phyloP scores from a whole-genome alignment of 2,797 vertebrate genomes.

The Ctenopoma multispine region DNA sequence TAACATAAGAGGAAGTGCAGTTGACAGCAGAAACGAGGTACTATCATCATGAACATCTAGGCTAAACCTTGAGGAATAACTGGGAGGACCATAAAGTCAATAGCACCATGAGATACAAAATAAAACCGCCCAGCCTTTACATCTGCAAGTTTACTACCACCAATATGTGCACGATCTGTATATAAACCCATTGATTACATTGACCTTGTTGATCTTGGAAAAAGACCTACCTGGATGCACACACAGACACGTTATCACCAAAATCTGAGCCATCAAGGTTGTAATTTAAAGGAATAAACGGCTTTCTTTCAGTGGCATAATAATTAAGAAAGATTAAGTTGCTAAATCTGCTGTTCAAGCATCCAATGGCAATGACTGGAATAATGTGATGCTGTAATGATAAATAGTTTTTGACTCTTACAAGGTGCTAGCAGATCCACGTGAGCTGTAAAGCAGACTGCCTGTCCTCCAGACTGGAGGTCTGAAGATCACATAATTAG shows the following conservation, averaged over 20 bases:
- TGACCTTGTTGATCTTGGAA: conserved; percentile 37
- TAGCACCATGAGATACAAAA: conserved; percentile 15
- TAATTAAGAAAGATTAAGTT: too few species aligned
- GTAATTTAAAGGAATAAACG: too few species aligned
- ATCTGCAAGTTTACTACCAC: conserved; percentile 19
- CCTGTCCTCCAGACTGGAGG: background rate
- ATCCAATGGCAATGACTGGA: conserved; percentile 6
- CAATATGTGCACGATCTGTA: conserved; percentile 14
- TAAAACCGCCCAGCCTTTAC: background rate
- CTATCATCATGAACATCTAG: conserved; percentile 8
- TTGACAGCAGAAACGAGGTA: conserved; percentile 42
- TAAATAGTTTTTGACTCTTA: background rate
- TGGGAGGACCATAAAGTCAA: background rate
- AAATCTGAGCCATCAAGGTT: conserved; percentile 13
- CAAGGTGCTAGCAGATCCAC: background rate
- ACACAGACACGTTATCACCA: conserved; percentile 15
- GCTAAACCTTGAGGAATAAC: background rate
- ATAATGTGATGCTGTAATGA: background rate
- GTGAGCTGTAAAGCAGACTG: background rate
- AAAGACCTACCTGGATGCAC: background rate
- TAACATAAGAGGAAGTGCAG: conserved; percentile 48
- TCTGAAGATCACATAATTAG: conserved; percentile 13
- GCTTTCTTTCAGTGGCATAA: too few species aligned
- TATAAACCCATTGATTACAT: conserved; percentile 8
- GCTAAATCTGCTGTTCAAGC: background rate